Percentiles rank a stretch among this genome's conserved stretches.
Conservation (phyloP, 2,888 invertebrate species). For the Drosophila hamatofila region DNA sequence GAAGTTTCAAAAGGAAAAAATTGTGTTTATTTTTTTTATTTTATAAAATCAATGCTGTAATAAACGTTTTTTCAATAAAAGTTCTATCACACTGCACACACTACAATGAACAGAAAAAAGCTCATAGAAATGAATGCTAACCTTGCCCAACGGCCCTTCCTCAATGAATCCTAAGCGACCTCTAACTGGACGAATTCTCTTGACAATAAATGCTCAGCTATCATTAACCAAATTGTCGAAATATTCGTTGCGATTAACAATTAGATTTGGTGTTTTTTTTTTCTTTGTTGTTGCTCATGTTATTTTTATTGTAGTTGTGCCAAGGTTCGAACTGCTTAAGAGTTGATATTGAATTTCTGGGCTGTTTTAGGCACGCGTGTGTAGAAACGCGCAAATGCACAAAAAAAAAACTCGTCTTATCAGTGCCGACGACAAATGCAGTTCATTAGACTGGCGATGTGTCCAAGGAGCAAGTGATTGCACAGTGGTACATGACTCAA, state of each 20-base stretch:
- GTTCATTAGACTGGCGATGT: constrained; percentile 45
- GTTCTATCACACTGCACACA: neutral
- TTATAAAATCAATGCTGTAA: too few species aligned
- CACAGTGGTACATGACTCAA: constrained; percentile 30
- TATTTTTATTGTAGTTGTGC: constrained; percentile 11
- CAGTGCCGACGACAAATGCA: constrained; percentile 59
- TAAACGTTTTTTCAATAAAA: too few species aligned
- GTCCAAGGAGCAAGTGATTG: constrained; percentile 1
- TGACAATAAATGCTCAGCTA: constrained; percentile 35
- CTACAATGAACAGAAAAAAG: neutral
- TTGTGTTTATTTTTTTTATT: too few species aligned
- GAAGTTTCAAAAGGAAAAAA: too few species aligned
- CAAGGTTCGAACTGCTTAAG: constrained; percentile 35
- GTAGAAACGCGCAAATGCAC: constrained; percentile 55
- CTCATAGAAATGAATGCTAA: neutral
- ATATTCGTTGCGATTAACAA: constrained; percentile 41
- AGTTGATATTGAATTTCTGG: neutral
- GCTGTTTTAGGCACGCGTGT: constrained; percentile 44
- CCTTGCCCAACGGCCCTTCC: neutral
- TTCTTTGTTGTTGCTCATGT: constrained; percentile 31
- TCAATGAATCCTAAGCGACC: constrained; percentile 46
- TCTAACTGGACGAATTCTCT: constrained; percentile 29
- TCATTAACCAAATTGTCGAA: constrained; percentile 38
- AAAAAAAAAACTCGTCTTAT: constrained; percentile 47
- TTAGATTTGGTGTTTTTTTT: constrained; percentile 19